These are phyloP conservation scores for Arrhamphus sclerolepis DNA, from an alignment of 2,797 vertebrate genomes.

Conservation along the genomic window DNA sequence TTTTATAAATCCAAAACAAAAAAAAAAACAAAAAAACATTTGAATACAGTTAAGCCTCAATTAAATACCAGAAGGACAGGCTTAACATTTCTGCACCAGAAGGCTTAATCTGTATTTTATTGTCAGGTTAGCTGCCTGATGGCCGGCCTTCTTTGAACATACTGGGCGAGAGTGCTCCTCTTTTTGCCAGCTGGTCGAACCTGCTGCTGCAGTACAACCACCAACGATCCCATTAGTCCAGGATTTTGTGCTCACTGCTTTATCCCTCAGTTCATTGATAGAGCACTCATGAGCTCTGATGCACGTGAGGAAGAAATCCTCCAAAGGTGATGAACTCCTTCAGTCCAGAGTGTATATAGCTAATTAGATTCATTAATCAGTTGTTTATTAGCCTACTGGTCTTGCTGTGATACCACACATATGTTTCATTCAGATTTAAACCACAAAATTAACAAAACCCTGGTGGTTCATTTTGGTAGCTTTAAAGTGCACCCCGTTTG, in stretches of 20 bases:
- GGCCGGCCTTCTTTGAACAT: slow-evolving; percentile 2
- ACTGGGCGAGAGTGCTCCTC: slow-evolving; percentile 46
- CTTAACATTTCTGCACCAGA: slow-evolving; percentile 35
- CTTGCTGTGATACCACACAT: neutral
- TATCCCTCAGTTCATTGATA: slow-evolving; percentile 14
- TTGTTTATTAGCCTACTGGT: neutral
- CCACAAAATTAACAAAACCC: neutral
- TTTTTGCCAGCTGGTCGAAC: slow-evolving; percentile 49
- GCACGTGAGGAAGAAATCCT: neutral
- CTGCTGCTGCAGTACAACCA: slow-evolving; percentile 54
- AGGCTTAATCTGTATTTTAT: slow-evolving; percentile 32
- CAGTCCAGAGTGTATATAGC: neutral
- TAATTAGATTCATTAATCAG: neutral
- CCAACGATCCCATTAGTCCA: slow-evolving; percentile 37
- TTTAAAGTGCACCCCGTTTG: no score
- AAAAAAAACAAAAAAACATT: slow-evolving; percentile 17
- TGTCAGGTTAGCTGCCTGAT: slow-evolving; percentile 24
- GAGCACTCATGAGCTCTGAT: neutral
- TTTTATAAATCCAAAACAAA: slow-evolving; percentile 21
- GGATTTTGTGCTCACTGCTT: slow-evolving; percentile 17
- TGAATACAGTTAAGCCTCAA: slow-evolving; percentile 33
- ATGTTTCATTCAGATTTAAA: neutral
- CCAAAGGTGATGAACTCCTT: slow-evolving; percentile 2
- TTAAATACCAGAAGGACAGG: slow-evolving; percentile 32
- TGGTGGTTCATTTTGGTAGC: no score